Percentiles rank a stretch among this genome's conserved stretches.
Evolutionary conservation across 2,113 vertebrate genomes (phyloP).

Genomic region (Chiloscyllium plagiosum): DNA sequence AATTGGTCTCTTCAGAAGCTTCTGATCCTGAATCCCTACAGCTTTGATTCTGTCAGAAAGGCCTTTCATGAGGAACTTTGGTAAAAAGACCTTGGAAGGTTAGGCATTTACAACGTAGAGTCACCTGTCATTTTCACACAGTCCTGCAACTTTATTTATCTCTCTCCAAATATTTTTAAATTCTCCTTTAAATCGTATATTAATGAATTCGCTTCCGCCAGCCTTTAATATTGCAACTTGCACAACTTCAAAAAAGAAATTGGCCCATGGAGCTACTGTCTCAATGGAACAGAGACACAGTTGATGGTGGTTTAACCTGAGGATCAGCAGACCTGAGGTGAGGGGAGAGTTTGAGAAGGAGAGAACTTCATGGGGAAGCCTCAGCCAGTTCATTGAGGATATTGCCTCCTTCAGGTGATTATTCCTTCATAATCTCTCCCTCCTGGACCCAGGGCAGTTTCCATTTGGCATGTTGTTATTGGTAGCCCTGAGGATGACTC

Average conservation of each 20-base stretch:
- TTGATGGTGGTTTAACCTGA: too few relatives aligned
- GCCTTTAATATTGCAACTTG: background rate
- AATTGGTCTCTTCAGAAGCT: background rate
- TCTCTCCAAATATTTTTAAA: background rate
- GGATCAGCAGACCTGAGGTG: too few relatives aligned
- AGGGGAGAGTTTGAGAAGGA: too few relatives aligned
- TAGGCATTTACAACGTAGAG: background rate
- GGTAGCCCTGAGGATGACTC: background rate
- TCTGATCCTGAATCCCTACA: background rate
- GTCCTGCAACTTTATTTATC: background rate
- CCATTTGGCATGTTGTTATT: background rate
- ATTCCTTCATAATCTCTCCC: too few relatives aligned
- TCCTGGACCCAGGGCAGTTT: background rate
- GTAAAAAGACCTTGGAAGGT: background rate
- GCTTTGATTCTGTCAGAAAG: background rate
- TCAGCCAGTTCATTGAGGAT: too few relatives aligned
- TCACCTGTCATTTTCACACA: too few relatives aligned
- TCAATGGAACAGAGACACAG: too few relatives aligned
- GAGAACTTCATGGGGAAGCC: too few relatives aligned
- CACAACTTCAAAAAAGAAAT: too few relatives aligned
- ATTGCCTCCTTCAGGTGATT: too few relatives aligned
- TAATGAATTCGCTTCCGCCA: background rate
- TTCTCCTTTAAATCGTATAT: background rate
- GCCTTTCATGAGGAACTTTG: background rate
- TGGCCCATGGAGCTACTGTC: too few relatives aligned